These are phyloP conservation scores for Pipistrellus pygmaeus DNA, from an alignment of 2,797 vertebrate species.

Conservation along the genomic window DNA sequence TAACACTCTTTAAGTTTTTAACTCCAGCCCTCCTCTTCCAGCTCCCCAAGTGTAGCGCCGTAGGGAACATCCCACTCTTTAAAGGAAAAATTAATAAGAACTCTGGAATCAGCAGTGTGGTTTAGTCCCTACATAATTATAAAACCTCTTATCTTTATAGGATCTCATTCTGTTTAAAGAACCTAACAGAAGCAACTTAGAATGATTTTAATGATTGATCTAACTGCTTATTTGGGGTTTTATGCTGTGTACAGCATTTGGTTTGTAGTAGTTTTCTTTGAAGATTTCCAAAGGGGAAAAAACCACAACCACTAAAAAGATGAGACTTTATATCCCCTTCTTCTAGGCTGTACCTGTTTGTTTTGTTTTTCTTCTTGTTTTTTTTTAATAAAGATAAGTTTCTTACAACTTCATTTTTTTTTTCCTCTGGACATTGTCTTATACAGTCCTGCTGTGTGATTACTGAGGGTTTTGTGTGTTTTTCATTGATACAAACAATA, in stretches of 20 bases:
- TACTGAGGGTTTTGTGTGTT: neutral
- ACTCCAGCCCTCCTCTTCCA: neutral
- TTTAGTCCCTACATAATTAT: conserved; percentile 68
- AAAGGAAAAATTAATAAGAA: conserved; percentile 56
- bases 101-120: conserved; percentile 58
- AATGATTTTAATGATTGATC: conserved; percentile 71
- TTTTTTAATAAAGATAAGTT: conserved; percentile 17
- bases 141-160: conserved; percentile 81
- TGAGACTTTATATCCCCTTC: neutral
- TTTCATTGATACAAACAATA: neutral
- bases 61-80: conserved; percentile 6
- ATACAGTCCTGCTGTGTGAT: neutral
- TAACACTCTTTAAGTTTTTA: conserved; percentile 65
- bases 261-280: conserved; percentile 66
- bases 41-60: neutral
- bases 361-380: neutral
- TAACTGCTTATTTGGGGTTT: conserved; percentile 43
- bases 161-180: conserved; percentile 72
- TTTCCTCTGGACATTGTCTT: conserved; percentile 6
- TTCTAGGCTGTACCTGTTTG: neutral
- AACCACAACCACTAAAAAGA: conserved; percentile 51
- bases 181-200: conserved; percentile 72
- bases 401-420: conserved; percentile 20
- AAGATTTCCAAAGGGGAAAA: conserved; percentile 1
- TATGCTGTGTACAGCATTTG: conserved; percentile 53